Evolutionary conservation across 1,140 invertebrate species (phyloP).

Genomic region (Spodoptera litura): DNA sequence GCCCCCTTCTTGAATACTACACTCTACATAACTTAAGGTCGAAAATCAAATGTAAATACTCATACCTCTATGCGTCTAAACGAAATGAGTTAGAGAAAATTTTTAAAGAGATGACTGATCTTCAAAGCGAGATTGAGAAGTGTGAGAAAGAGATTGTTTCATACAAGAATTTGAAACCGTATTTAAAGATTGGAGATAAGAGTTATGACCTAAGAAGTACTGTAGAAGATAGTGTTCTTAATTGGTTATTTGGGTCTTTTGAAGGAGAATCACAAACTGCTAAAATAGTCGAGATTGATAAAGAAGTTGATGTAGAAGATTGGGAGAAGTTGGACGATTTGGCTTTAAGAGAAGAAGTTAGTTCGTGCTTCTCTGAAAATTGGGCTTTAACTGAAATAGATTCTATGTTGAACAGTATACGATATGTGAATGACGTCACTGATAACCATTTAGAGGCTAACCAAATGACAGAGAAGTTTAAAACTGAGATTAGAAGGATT

Average conservation of each 20-base stretch:
- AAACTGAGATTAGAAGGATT: conserved; percentile 63
- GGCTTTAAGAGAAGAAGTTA: conserved; percentile 55
- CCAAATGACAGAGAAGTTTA: conserved; percentile 67
- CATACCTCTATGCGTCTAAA: conserved; percentile 68
- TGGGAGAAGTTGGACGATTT: conserved; percentile 66
- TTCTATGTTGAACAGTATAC: conserved; percentile 69
- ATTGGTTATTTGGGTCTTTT: conserved; percentile 70
- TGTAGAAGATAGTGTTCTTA: conserved; percentile 68
- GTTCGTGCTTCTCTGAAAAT: conserved; percentile 73
- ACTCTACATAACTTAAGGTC: conserved; percentile 75
- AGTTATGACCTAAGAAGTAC: conserved; percentile 60
- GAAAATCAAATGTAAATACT: conserved; percentile 74
- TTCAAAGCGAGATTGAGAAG: conserved; percentile 75
- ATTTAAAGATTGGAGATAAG: conserved; percentile 64
- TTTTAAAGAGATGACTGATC: conserved; percentile 69
- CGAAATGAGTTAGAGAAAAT: conserved; percentile 69
- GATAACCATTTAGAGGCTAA: conserved; percentile 57
- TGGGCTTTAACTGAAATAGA: conserved; percentile 70
- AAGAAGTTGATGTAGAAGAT: conserved; percentile 53
- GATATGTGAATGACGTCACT: conserved; percentile 67
- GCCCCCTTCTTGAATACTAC: conserved; percentile 85
- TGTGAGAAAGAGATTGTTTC: conserved; percentile 72
- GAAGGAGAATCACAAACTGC: conserved; percentile 51
- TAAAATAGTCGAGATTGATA: conserved; percentile 36
- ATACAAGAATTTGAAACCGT: conserved; percentile 66